Evolutionary conservation across 2,797 vertebrate genomes (phyloP).

Genomic region (Cirrhinus molitorella): DNA sequence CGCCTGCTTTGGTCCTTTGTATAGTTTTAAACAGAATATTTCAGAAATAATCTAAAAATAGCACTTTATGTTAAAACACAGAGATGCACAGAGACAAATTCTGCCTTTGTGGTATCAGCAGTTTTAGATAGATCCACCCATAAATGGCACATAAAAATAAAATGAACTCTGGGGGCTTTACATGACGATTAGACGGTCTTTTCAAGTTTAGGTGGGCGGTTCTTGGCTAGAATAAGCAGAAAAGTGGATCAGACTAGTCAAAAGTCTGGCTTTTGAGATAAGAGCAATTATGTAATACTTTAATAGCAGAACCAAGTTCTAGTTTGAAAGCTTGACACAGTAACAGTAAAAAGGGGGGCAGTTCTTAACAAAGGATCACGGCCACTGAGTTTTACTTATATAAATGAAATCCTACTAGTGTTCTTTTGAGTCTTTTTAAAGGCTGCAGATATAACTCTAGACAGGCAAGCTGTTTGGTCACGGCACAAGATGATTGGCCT

Average conservation of each 20-base stretch:
- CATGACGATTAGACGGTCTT: background rate
- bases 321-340: background rate
- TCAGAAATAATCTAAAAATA: background rate
- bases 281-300: background rate
- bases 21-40: background rate
- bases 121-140: background rate
- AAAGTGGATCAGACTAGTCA: constrained; percentile 16
- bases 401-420: background rate
- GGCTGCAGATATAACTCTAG: background rate
- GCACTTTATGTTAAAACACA: background rate
- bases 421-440: background rate
- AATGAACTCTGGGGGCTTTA: constrained; percentile 16
- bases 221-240: constrained; percentile 16
- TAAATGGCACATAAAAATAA: constrained; percentile 6
- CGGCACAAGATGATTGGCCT: too few relatives aligned
- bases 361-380: background rate
- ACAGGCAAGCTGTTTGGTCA: background rate
- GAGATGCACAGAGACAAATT: background rate
- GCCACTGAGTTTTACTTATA: background rate
- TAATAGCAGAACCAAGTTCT: background rate
- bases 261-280: constrained; percentile 21
- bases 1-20: background rate
- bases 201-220: constrained; percentile 5
- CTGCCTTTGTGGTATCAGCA: background rate
- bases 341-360: background rate